Evolutionary conservation across 1,140 invertebrate genomes (phyloP).

Genomic region (Procambarus virginalis): DNA sequence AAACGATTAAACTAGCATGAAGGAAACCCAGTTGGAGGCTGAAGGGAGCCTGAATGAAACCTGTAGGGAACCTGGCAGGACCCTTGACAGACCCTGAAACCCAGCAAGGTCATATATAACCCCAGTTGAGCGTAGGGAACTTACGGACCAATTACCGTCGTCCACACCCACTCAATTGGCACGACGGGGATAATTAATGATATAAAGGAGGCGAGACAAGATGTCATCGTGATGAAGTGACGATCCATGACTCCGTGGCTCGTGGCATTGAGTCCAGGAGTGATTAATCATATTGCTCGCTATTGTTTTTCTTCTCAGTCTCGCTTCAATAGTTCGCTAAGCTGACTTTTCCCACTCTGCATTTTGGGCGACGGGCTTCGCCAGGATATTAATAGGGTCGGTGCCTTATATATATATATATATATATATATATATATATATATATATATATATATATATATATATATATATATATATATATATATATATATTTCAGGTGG

Average conservation of each 20-base stretch:
- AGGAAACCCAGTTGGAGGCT: too few species aligned
- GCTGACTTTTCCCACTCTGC: background rate
- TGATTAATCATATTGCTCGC: conserved; percentile 1
- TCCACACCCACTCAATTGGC: background rate
- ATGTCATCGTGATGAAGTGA: background rate
- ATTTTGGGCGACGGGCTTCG: background rate
- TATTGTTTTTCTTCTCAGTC: background rate
- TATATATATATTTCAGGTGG: background rate
- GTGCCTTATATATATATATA: background rate
- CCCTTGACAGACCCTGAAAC: too few species aligned
- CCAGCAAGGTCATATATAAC: too few species aligned
- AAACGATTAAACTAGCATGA: too few species aligned
- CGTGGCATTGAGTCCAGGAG: background rate
- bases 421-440: background rate
- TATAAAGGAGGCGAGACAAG: background rate
- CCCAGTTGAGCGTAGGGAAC: too few species aligned
- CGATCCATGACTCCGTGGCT: background rate
- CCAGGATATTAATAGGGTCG: background rate
- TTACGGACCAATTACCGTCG: background rate
- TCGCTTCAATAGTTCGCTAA: background rate
- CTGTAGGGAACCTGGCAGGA: too few species aligned
- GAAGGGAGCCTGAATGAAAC: too few species aligned
- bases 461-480: conserved; percentile 2
- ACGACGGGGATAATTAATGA: too few species aligned
- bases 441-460: background rate